Conservation (phyloP, 2,888 invertebrate species). For the Spodoptera littoralis region DNA sequence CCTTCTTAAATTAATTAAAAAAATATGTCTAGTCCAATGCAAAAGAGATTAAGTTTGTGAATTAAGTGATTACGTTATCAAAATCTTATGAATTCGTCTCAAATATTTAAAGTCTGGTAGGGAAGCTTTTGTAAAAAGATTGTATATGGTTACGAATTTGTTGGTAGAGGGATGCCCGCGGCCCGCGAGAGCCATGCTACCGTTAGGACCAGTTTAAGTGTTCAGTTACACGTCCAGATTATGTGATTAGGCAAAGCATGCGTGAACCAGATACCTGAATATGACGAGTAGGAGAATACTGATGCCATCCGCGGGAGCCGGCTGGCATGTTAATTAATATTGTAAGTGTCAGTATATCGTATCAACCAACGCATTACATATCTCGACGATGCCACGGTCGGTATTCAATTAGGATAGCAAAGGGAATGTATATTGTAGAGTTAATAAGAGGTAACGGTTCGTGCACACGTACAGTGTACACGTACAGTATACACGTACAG, state of each 20-base stretch:
- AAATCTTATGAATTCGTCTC: conserved; percentile 65
- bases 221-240: conserved; percentile 86
- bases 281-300: conserved; percentile 65
- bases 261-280: conserved; percentile 83
- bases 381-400: conserved; percentile 70
- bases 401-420: conserved; percentile 66
- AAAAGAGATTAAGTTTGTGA: conserved; percentile 86
- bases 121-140: conserved; percentile 74
- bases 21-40: conserved; percentile 88
- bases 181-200: conserved; percentile 68
- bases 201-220: conserved; percentile 84
- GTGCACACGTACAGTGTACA: conserved; percentile 26
- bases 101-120: conserved; percentile 72
- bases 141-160: conserved; percentile 72
- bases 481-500: too few relatives aligned
- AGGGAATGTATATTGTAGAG: conserved; percentile 61
- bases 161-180: conserved; percentile 68
- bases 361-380: conserved; percentile 69
- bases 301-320: conserved; percentile 49
- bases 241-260: conserved; percentile 86
- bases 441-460: conserved; percentile 48
- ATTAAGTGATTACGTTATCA: conserved; percentile 78
- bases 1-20: conserved; percentile 85
- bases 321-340: conserved; percentile 61
- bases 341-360: conserved; percentile 59